phyloP scores from a whole-genome alignment of 2,113 vertebrate species.

The Apodemus speciosus region DNA sequence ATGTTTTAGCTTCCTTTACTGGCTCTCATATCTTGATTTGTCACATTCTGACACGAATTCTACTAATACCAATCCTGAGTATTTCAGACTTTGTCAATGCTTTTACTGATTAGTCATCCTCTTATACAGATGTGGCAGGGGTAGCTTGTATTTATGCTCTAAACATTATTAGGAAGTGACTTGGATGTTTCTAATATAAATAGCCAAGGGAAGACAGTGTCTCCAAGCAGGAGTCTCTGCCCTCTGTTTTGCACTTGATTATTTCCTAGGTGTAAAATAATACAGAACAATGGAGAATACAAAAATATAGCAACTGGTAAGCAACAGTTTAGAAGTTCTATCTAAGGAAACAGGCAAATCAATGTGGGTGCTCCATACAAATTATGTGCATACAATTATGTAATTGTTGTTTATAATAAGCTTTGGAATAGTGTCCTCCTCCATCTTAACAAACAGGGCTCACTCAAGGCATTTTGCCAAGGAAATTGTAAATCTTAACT shows the following conservation, averaged over 20 bases:
- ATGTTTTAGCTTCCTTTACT: neutral
- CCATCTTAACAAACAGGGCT: neutral
- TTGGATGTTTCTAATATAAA: neutral
- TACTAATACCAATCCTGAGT: neutral
- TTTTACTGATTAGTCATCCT: neutral
- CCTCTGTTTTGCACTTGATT: neutral
- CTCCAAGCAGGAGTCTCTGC: neutral
- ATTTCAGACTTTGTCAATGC: neutral
- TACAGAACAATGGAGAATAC: neutral
- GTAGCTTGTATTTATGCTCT: neutral
- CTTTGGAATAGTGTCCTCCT: neutral
- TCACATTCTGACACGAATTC: neutral
- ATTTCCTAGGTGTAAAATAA: neutral
- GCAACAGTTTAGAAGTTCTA: neutral
- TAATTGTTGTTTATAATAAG: constrained; percentile 34
- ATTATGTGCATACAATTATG: neutral
- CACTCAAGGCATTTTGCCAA: neutral
- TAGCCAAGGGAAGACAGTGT: neutral
- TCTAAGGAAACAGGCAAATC: neutral
- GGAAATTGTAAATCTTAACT: constrained; percentile 37
- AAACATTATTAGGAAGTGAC: neutral
- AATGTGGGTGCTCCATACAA: neutral
- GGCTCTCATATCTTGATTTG: no score
- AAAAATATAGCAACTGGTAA: neutral
- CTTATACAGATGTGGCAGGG: neutral